Conservation (phyloP, 2,888 invertebrate species). For the Deilephila elpenor region DNA sequence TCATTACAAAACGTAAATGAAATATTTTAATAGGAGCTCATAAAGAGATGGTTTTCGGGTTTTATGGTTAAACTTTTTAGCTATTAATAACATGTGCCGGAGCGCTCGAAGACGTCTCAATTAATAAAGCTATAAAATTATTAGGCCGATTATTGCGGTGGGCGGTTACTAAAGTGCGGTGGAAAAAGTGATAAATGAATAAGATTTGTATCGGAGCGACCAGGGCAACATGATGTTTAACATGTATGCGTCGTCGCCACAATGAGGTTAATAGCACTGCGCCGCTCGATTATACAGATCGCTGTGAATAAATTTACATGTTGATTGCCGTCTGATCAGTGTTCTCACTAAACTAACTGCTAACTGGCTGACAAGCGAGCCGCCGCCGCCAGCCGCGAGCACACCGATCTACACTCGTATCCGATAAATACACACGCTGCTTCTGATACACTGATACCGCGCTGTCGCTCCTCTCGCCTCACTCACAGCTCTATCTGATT, state of each 20-base stretch:
- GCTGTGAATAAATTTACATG: conserved; percentile 81
- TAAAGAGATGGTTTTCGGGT: neutral
- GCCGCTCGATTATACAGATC: conserved; percentile 75
- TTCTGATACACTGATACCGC: too few species aligned
- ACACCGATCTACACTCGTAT: conserved; percentile 44
- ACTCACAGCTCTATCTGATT: conserved; percentile 55
- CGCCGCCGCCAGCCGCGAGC: conserved; percentile 30
- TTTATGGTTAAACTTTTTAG: neutral
- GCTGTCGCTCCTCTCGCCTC: conserved; percentile 45
- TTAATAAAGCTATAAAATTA: conserved; percentile 8
- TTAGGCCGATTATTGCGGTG: conserved; percentile 5
- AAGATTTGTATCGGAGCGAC: conserved; percentile 61
- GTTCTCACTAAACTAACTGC: conserved; percentile 70
- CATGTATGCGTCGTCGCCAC: conserved; percentile 64
- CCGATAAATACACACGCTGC: conserved; percentile 55
- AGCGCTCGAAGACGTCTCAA: conserved; percentile 17
- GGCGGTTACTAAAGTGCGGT: conserved; percentile 15
- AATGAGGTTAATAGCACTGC: conserved; percentile 78
- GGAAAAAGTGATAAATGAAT: conserved; percentile 56
- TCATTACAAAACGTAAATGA: conserved; percentile 22
- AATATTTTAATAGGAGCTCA: conserved; percentile 20
- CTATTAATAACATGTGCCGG: conserved; percentile 6
- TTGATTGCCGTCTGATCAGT: conserved; percentile 75
- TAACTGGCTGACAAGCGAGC: conserved; percentile 63
- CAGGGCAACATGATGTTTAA: conserved; percentile 66